Evolutionary conservation across 1,140 invertebrate genomes (phyloP), one percentile per base, ranked within the genome.

Genomic region (Trichonephila inaurata): DNA sequence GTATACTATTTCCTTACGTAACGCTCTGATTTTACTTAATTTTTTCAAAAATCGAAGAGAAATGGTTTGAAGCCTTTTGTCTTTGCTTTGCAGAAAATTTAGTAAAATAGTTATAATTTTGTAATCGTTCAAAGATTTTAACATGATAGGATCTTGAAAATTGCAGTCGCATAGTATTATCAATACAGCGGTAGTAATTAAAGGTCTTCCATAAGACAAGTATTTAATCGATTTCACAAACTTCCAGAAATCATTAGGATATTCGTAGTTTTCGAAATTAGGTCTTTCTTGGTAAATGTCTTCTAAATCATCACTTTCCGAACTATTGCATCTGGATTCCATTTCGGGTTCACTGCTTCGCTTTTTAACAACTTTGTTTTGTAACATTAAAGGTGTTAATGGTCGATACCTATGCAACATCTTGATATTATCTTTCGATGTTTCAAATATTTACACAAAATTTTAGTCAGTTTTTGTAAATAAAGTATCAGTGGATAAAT

Each of bases 81-180:
- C 91, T 16, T 16, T 6, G 19, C 85, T 40, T 33, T 88, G 24
- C 28, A 93, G 40, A 44, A 93, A 44, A 51, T 93, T 93, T 21
- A 93, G 24, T 8, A 93, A 28, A 60, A 88, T 88, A 58, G 69
- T 66, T 19, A 93, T 21, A 40, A 93, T 44, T n/a, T 58, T 88
- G 33, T 88, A 60, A 28, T 93, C 66, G 3, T 60, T 21, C 33
- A 93, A 69, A 18, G 3, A 44, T 81, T 93, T 87, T 81, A 93
- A 33, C 91, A 93, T 93, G 2, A 93, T 61, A 33, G 91, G 91
- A 81, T 93, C 91, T 44, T 93, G 91, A 88, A 93, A 93, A 81
- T 93, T 51, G 44, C 91, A 93, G 16, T 93, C 91, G 64, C 33
- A 77, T 3, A 28, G 18, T 28, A 58, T 64, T 8, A 93, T 40